phyloP scores from a whole-genome alignment of 2,888 invertebrate genomes.

The Girardia tigrina region DNA sequence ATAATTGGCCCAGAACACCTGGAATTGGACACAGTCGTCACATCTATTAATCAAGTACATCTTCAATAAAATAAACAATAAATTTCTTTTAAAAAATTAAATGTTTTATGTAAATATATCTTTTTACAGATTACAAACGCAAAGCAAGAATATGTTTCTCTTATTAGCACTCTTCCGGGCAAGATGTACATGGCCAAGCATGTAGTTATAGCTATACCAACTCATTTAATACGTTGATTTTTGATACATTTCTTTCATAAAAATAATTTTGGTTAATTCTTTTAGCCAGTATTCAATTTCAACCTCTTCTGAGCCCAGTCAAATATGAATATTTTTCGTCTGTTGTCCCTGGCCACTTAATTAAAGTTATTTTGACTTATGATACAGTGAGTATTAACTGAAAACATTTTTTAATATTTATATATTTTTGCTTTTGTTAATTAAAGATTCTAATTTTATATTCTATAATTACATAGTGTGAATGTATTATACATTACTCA shows the following conservation, averaged over 20 bases:
- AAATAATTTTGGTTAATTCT: too few species aligned
- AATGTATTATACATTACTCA: too few species aligned
- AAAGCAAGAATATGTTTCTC: background rate
- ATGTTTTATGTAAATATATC: too few species aligned
- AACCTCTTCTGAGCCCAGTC: conserved; percentile 42
- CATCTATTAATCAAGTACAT: background rate
- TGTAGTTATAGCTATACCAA: conserved; percentile 45
- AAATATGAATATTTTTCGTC: conserved; percentile 43
- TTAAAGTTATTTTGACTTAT: conserved; percentile 47
- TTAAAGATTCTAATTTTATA: too few species aligned
- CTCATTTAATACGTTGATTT: conserved; percentile 39
- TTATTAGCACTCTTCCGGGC: background rate
- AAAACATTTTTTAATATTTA: background rate
- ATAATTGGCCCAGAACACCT: background rate
- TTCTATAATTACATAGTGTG: too few species aligned
- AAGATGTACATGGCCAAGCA: conserved; percentile 39
- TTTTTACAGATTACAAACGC: background rate
- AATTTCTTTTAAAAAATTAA: too few species aligned
- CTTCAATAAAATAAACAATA: too few species aligned
- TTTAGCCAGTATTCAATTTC: conserved; percentile 43
- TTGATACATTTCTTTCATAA: background rate
- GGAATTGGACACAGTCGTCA: background rate
- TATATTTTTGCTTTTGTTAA: too few species aligned
- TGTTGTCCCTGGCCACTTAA: conserved; percentile 45
- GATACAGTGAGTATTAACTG: conserved; percentile 40